Base-by-base conservation (phyloP, 2,888 invertebrate genomes). In the Ormyrus nitidulus region DNA sequence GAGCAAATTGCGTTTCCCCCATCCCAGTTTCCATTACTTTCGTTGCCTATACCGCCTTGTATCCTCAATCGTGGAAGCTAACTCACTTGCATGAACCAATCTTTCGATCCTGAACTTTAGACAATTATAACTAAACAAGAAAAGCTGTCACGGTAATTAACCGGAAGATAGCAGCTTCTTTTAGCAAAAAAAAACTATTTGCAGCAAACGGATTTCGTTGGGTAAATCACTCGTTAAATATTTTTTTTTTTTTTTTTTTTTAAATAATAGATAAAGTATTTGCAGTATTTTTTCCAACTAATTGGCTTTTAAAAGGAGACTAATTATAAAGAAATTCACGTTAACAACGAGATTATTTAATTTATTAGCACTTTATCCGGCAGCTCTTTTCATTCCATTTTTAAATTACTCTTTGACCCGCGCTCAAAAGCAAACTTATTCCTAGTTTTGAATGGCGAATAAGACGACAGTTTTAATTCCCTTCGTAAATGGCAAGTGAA, bases 1-100 rank as follows among this genome's bases (percentile, higher is more conserved):
- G 85, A 82, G 85, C 85, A 86, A 87, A 87, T 87, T 87, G 85
- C 85, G 82, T 85, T 84, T 84, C 81, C 80, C 80, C 34, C 79
- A 79, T 81, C 64, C 84, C 84, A 81, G 85, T 85, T 88, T 87
- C 86, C 86, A 86, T 87, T 87, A 86, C 83, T 83, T 81, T 13
- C 7, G 19, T 71, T 13, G 19, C 19, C 68, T 62, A 58, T 59
- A 75, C 75, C 44, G 53, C 11, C 51, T 56, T 62, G 62, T 51
- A 46, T 53, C 56, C 49, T 59, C 56, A 44, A 61, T 19, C n/a
- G 10, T 5, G 56, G 44, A 68, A 61, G 69, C 58, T 46, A 61
- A 61, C 53, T 66, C 13, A 54, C 61, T 53, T 53, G 53, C 19
- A 53, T 8, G 44, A 68, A 61, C 68, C 75, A 61, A 76, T 76